phyloP scores from a whole-genome alignment of 92 coral and sea anemone species.

The Actinernus sp. region DNA sequence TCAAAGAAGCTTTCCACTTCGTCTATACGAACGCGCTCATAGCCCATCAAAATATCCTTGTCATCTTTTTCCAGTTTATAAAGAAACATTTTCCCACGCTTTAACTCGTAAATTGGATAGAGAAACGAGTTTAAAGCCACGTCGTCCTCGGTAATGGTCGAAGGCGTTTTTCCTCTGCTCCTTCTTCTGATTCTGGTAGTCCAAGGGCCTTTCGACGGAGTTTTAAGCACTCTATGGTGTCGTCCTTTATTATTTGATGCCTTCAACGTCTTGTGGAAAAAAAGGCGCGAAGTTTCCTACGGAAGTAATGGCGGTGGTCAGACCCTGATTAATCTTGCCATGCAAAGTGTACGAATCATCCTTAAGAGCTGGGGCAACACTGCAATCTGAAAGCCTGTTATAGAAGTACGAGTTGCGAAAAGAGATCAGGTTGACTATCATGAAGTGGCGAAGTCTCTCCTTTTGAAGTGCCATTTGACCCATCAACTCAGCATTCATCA shows the following conservation, averaged over 20 bases:
- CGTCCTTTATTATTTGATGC: no score
- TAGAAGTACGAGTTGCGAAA: constrained; percentile 61
- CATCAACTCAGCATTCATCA: constrained; percentile 23
- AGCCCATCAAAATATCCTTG: constrained; percentile 17
- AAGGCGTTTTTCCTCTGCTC: no score
- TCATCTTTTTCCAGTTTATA: constrained; percentile 7
- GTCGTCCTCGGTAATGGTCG: no score
- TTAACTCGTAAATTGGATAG: constrained; percentile 49
- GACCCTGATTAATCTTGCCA: constrained; percentile 59
- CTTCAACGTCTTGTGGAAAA: constrained; percentile 51
- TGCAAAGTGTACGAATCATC: constrained; percentile 54
- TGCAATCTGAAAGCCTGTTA: constrained; percentile 48
- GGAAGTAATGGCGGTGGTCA: constrained; percentile 50
- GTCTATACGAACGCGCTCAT: constrained; percentile 51
- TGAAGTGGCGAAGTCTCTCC: constrained; percentile 55
- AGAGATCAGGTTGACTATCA: constrained; percentile 54
- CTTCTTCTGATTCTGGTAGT: no score
- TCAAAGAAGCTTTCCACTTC: constrained; percentile 26
- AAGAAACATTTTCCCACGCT: constrained; percentile 37
- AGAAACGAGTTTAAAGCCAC: constrained; percentile 14
- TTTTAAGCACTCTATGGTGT: no score
- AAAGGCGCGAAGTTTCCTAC: constrained; percentile 55
- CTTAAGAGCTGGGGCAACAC: constrained; percentile 38
- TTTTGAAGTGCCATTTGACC: no score
- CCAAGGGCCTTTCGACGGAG: no score